Percentiles rank a stretch among this genome's conserved stretches.
Evolutionary conservation across 2,888 invertebrate genomes (phyloP).

Genomic region (Caenorhabditis sp.): DNA sequence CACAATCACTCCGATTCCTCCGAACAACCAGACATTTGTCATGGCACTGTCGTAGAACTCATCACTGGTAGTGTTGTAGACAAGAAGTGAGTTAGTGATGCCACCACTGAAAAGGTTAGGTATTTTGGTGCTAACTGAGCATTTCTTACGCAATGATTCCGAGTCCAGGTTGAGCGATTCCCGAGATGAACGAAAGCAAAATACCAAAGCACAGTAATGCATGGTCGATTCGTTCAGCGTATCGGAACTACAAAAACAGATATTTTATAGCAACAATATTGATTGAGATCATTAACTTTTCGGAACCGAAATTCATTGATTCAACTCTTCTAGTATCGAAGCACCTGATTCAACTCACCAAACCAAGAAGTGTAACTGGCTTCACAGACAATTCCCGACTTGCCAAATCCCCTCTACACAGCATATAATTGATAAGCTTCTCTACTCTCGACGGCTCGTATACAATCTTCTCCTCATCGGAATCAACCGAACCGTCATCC

Average conservation of each 20-base stretch:
- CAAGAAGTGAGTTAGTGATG: slow-evolving; percentile 73
- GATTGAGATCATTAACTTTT: too few relatives aligned
- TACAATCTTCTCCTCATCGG: slow-evolving; percentile 69
- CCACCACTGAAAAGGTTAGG: slow-evolving; percentile 71
- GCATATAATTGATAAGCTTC: slow-evolving; percentile 70
- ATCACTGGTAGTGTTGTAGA: slow-evolving; percentile 64
- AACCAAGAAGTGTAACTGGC: slow-evolving; percentile 70
- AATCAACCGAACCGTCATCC: slow-evolving; percentile 61
- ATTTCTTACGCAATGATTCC: slow-evolving; percentile 70
- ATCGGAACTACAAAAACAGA: slow-evolving; percentile 73
- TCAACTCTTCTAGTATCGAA: too few relatives aligned
- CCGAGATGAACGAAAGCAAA: slow-evolving; percentile 68
- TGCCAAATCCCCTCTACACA: slow-evolving; percentile 74
- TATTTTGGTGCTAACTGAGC: too few relatives aligned
- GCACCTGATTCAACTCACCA: slow-evolving; percentile 60
- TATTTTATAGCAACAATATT: too few relatives aligned
- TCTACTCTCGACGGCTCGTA: slow-evolving; percentile 70
- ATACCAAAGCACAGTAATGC: slow-evolving; percentile 68
- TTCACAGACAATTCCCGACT: slow-evolving; percentile 67
- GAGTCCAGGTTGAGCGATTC: slow-evolving; percentile 72
- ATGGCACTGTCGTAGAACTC: slow-evolving; percentile 71
- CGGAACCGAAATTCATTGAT: too few relatives aligned
- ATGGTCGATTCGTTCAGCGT: slow-evolving; percentile 67
- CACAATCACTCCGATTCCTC: slow-evolving; percentile 73
- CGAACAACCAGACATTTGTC: slow-evolving; percentile 76